Conservation (phyloP, 2,797 vertebrate genomes). For the Sebastes goodei region DNA sequence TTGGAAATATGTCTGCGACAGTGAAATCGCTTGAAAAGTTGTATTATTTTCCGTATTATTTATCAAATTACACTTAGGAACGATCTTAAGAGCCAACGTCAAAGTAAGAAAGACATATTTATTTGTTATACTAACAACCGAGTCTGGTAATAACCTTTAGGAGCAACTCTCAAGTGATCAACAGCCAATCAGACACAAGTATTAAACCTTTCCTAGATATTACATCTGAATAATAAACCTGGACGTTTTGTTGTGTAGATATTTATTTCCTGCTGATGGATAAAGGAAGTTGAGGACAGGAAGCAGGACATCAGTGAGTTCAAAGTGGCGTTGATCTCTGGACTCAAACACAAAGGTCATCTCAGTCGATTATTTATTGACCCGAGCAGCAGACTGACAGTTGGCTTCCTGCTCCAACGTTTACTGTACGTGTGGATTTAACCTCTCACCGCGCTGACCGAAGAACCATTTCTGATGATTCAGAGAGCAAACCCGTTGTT, state of each 20-base stretch:
- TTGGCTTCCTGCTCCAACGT: neutral
- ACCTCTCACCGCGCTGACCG: neutral
- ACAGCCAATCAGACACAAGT: neutral
- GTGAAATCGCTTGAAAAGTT: no score
- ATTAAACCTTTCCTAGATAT: neutral
- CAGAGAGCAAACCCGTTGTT: neutral
- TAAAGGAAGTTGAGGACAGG: conserved; percentile 21
- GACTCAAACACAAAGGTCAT: conserved; percentile 11
- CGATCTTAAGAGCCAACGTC: no score
- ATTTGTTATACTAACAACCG: neutral
- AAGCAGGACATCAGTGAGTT: conserved; percentile 28
- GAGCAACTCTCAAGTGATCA: neutral
- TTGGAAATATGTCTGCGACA: no score
- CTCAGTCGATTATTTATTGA: neutral
- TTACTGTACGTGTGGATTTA: neutral
- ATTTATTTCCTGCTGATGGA: conserved; percentile 16
- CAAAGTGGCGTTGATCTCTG: neutral
- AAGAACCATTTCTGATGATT: neutral
- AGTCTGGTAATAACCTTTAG: no score
- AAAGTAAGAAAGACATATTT: neutral
- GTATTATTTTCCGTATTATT: no score
- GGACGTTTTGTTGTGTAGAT: neutral
- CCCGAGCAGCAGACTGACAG: neutral
- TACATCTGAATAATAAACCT: neutral
- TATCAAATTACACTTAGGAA: no score